These are phyloP conservation scores for Diaperis boleti DNA, from an alignment of 2,888 invertebrate genomes.

Conservation along the genomic window DNA sequence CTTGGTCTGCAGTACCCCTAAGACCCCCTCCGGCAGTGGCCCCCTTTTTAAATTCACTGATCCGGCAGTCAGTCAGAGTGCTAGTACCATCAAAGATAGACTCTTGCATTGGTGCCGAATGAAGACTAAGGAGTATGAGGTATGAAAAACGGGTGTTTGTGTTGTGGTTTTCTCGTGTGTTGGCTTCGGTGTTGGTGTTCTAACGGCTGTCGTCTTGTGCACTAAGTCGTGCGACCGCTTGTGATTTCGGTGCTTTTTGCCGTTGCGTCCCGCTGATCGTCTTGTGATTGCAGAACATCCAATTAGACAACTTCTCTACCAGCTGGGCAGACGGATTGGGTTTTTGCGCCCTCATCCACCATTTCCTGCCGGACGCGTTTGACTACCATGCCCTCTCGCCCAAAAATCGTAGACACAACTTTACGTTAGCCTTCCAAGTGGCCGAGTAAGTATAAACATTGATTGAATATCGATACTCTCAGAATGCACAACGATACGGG, in stretches of 20 bases:
- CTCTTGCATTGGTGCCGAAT: conserved; percentile 97
- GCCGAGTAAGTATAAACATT: conserved; percentile 92
- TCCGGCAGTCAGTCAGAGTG: conserved; percentile 90
- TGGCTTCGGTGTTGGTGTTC: no score
- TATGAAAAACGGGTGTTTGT: conserved; percentile 64
- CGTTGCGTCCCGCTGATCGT: not conserved
- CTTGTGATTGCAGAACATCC: conserved; percentile 80
- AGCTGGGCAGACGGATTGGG: conserved; percentile 99
- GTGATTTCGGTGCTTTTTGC: not conserved
- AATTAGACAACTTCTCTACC: conserved; percentile 98
- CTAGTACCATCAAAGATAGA: conserved; percentile 95
- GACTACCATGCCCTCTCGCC: conserved; percentile 92
- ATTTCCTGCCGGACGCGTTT: conserved; percentile 97
- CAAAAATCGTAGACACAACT: conserved; percentile 92
- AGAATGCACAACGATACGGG: no score
- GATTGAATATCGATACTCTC: no score
- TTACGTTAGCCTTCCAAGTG: conserved; percentile 96
- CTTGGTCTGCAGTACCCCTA: conserved; percentile 75
- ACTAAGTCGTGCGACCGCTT: not conserved
- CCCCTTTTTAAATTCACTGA: conserved; percentile 93
- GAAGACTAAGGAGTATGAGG: conserved; percentile 98
- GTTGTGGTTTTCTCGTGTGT: conserved; percentile 7
- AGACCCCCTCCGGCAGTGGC: conserved; percentile 76
- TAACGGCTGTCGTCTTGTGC: conserved; percentile 6
- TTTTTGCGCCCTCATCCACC: conserved; percentile 98